phyloP scores from a whole-genome alignment of 2,888 invertebrate species.

The Oligia fasciuncula region DNA sequence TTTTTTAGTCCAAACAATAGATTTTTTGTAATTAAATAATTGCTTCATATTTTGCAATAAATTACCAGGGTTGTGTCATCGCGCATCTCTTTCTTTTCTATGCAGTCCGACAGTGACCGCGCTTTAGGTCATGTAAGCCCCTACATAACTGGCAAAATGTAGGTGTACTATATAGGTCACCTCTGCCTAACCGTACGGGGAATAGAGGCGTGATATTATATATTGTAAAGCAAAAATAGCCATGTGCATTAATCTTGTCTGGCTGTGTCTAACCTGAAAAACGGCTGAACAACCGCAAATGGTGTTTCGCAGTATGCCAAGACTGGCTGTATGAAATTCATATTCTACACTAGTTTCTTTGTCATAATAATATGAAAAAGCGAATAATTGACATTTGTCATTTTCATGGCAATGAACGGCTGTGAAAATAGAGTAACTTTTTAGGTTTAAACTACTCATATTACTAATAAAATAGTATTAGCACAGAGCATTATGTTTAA shows the following conservation, averaged over 20 bases:
- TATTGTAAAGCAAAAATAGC: slow-evolving; percentile 1
- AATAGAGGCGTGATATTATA: not conserved
- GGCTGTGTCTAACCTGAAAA: slow-evolving; percentile 23
- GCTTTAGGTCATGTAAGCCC: too few species aligned
- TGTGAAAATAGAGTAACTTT: not conserved
- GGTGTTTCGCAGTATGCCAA: slow-evolving; percentile 11
- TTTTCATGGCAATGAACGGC: slow-evolving; percentile 13
- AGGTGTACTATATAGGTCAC: not conserved
- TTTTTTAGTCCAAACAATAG: too few species aligned
- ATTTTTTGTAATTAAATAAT: too few species aligned
- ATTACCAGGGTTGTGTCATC: too few species aligned
- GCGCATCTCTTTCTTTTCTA: too few species aligned
- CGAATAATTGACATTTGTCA: slow-evolving; percentile 14
- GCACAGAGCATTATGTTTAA: too few species aligned
- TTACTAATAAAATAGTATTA: not conserved
- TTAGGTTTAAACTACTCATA: slow-evolving; percentile 5
- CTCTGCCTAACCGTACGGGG: not conserved
- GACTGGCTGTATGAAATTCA: not conserved
- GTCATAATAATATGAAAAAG: slow-evolving; percentile 16
- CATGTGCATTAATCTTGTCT: slow-evolving; percentile 22
- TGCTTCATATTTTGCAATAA: too few species aligned
- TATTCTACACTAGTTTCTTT: slow-evolving; percentile 32
- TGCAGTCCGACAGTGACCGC: too few species aligned
- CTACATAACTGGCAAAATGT: not conserved
- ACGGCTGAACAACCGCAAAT: slow-evolving; percentile 21